Evolutionary conservation across 2,888 invertebrate species (phyloP), one percentile per base, ranked within the genome.

Genomic region (Clistopyga incitator): DNA sequence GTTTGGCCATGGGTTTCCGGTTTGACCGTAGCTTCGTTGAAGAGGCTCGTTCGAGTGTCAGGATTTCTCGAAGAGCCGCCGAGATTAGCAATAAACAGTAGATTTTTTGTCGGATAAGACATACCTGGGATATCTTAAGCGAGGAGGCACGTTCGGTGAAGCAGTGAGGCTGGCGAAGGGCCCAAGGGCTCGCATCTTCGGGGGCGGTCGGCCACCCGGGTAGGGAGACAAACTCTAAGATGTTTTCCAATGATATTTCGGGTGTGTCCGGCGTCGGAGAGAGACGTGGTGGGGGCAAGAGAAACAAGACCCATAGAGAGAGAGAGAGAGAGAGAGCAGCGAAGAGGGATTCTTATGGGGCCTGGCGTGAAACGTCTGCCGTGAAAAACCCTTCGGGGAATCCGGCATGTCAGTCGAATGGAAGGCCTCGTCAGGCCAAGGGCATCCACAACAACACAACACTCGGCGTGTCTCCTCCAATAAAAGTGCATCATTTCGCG

Each of bases 341-440:
- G 76, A 45, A 70, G 71, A 81, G 84, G 72, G 84, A 84, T 81
- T 78, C 79, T 76, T 23, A 15, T 50, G 70, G 81, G 67, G 72
- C 81, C 68, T 75, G 72, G 74, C 74, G 72, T 80, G 54, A 83
- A 80, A 72, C 84, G 61, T 75, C 54, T 15, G 50, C 74, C 71
- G 64, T 67, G 75, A 78, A 81, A 85, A 82, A 83, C 72, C 82
- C 83, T 82, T 81, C 72, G 77, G 84, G 82, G 81, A 85, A 78
- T 85, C 77, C 50, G 68, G 80, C 76, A 84, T 84, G 71, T 86
- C 85, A 87, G 88, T 87, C 86, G 87, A 84, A 87, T 85, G 85
- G 85, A 81, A 82, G 84, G 85, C 84, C 85, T 84, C 85, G 79
- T 74, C 85, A 79, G 83, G 86, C 85, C 84, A 85, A 86, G 84